Conservation (phyloP, 2,797 vertebrate species). For the Leucoraja ocellata region DNA sequence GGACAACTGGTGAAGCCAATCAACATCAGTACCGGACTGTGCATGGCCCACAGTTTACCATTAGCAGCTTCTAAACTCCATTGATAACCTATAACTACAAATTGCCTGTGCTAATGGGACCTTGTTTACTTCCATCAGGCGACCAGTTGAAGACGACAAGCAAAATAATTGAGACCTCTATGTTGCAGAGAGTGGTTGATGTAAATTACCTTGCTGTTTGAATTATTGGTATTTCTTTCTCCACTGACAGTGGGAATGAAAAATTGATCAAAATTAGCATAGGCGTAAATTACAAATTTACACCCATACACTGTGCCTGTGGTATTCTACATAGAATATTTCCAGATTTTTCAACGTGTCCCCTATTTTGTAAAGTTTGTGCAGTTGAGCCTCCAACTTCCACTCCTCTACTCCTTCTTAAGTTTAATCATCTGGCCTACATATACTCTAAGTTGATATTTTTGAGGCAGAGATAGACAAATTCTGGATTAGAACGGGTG, state of each 20-base stretch:
- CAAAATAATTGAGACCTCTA: background rate
- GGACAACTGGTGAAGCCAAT: background rate
- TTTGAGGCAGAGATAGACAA: too few relatives aligned
- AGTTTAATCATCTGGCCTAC: too few relatives aligned
- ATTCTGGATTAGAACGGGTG: too few relatives aligned
- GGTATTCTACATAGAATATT: background rate
- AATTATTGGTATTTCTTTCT: background rate
- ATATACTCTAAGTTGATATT: too few relatives aligned
- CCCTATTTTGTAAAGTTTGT: background rate
- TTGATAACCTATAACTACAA: background rate
- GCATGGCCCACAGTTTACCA: background rate
- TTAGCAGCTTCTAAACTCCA: background rate
- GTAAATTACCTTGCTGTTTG: background rate
- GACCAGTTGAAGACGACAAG: background rate
- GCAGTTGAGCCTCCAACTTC: background rate
- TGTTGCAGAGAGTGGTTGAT: background rate
- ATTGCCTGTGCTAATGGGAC: background rate
- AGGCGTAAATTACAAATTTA: background rate
- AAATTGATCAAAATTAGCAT: background rate
- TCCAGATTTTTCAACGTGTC: background rate
- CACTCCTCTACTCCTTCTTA: too few relatives aligned
- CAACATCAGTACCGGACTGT: too few relatives aligned
- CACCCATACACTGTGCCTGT: background rate
- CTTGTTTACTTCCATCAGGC: background rate
- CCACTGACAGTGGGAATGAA: background rate